These are phyloP conservation scores for Turritopsis rubra DNA, from an alignment of 30 jellyfish, hydroid and myxozoan genomes.

Conservation along the genomic window DNA sequence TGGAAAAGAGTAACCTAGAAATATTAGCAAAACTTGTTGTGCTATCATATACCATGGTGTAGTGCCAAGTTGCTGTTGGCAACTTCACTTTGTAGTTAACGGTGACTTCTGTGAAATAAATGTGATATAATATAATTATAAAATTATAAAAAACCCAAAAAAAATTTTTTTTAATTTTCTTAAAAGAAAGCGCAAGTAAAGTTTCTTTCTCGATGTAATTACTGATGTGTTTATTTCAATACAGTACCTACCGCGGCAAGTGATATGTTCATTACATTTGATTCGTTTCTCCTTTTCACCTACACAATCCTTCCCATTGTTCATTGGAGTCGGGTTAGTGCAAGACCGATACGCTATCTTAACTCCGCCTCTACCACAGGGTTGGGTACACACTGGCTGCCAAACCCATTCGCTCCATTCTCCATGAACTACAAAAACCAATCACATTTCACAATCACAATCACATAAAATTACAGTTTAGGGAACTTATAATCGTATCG, in stretches of 20 bases:
- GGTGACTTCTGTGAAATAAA: not conserved
- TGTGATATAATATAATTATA: too few species aligned
- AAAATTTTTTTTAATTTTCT: too few species aligned
- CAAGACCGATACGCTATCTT: not conserved
- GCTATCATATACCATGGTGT: constrained; percentile 4
- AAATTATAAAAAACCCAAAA: too few species aligned
- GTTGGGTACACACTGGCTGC: constrained; percentile 9
- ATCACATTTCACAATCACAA: not conserved
- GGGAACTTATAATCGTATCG: too few species aligned
- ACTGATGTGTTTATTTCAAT: too few species aligned
- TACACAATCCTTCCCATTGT: constrained; percentile 9
- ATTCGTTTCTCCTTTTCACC: not conserved
- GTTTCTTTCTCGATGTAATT: not conserved
- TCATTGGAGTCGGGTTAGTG: not conserved
- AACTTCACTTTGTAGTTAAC: not conserved
- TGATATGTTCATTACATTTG: constrained; percentile 16
- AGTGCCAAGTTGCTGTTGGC: constrained; percentile 8
- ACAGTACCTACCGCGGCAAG: constrained; percentile 8
- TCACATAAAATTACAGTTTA: too few species aligned
- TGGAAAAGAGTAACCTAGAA: not conserved
- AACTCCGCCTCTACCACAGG: constrained; percentile 24
- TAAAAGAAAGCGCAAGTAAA: too few species aligned
- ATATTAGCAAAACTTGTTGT: not conserved
- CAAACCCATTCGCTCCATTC: constrained; percentile 10
- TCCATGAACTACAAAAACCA: not conserved